Evolutionary conservation across 1,140 invertebrate genomes (phyloP).

Genomic region (Pinna nobilis): DNA sequence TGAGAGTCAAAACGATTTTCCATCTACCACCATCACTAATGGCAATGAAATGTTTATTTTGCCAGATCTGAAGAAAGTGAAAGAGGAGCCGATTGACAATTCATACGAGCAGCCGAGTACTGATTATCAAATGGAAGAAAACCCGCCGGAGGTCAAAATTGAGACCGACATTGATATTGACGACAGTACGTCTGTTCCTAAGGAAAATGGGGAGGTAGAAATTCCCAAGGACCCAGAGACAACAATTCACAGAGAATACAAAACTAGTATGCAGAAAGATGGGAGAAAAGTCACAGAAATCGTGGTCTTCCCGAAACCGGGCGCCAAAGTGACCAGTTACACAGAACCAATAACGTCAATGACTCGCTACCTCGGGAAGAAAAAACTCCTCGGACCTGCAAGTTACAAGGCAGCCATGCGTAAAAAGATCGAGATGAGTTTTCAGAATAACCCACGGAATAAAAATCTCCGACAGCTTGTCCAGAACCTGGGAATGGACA

Average conservation of each 20-base stretch:
- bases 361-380: background rate
- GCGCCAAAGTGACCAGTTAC: slow-evolving; percentile 18
- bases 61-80: slow-evolving; percentile 8
- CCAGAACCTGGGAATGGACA: background rate
- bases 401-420: slow-evolving; percentile 39
- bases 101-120: background rate
- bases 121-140: background rate
- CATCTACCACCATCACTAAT: slow-evolving; percentile 26
- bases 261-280: background rate
- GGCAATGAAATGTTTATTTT: slow-evolving; percentile 38
- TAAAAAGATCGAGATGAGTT: slow-evolving; percentile 30
- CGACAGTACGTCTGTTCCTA: background rate
- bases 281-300: slow-evolving; percentile 18
- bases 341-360: slow-evolving; percentile 4
- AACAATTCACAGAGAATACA: slow-evolving; percentile 4
- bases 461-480: slow-evolving; percentile 1
- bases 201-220: slow-evolving; percentile 1
- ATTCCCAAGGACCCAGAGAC: slow-evolving; percentile 1
- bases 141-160: background rate
- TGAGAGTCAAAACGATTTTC: too few species aligned
- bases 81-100: slow-evolving; percentile 2
- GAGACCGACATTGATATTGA: too few species aligned
- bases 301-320: slow-evolving; percentile 18
- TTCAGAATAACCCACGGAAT: background rate
- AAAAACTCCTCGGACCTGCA: slow-evolving; percentile 35